Conservation (phyloP, 1,140 invertebrate genomes). For the Proales similis region DNA sequence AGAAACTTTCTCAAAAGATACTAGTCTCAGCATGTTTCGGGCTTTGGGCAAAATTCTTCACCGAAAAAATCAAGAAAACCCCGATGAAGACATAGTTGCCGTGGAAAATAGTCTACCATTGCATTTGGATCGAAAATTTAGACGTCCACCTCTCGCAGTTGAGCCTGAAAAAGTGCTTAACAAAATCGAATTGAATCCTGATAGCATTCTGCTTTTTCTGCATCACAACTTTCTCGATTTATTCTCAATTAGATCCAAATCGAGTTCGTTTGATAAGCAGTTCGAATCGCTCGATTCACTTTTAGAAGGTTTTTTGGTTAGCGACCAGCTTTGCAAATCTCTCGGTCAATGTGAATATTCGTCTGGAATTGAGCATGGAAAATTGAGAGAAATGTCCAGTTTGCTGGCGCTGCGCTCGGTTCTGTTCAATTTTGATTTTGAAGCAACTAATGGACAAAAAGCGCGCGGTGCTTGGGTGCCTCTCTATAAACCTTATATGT, state of each 20-base stretch:
- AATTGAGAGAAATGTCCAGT: constrained; percentile 25
- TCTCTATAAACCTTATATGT: constrained; percentile 22
- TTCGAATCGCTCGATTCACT: constrained; percentile 7
- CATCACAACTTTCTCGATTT: constrained; percentile 36
- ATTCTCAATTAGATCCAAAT: constrained; percentile 15
- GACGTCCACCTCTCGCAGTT: not conserved
- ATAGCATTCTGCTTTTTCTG: constrained; percentile 17
- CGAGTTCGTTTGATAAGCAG: not conserved
- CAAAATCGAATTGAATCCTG: constrained; percentile 5
- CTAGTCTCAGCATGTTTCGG: constrained; percentile 16
- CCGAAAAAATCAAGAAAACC: constrained; percentile 11
- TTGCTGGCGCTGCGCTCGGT: constrained; percentile 7
- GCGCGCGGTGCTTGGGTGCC: constrained; percentile 35
- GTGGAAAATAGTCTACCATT: not conserved
- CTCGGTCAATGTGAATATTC: too few species aligned
- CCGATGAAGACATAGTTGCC: not conserved
- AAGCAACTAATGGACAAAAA: constrained; percentile 4
- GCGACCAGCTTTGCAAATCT: constrained; percentile 15
- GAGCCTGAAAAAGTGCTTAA: constrained; percentile 28
- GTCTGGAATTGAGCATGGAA: constrained; percentile 12
- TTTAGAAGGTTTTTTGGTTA: constrained; percentile 5
- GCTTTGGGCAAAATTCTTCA: constrained; percentile 24
- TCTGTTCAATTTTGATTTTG: constrained; percentile 36
- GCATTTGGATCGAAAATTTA: constrained; percentile 15
- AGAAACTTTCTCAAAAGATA: constrained; percentile 7